phyloP scores from a whole-genome alignment of 2,888 invertebrate genomes.

The Lasiommata megera region DNA sequence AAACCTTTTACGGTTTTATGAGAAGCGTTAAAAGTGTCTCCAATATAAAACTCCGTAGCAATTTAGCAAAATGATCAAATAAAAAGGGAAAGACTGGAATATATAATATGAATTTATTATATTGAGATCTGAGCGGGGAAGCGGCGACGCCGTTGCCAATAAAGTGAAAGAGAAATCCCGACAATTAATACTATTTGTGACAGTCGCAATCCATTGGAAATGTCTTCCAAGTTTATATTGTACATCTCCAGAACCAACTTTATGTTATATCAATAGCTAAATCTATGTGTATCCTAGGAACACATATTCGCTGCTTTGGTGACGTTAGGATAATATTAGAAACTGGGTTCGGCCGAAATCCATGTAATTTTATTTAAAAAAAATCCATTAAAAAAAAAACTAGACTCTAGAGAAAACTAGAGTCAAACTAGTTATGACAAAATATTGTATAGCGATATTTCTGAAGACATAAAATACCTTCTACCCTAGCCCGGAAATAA shows the following conservation, averaged over 20 bases:
- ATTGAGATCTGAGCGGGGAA: constrained; percentile 6
- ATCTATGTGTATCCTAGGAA: too few relatives aligned
- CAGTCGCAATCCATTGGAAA: constrained; percentile 2
- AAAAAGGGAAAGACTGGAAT: constrained; percentile 12
- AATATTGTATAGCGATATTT: too few relatives aligned
- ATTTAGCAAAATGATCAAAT: constrained; percentile 10
- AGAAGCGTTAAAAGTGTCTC: constrained; percentile 2
- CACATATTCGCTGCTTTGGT: too few relatives aligned
- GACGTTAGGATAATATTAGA: too few relatives aligned
- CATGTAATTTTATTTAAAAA: too few relatives aligned
- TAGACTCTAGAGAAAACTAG: too few relatives aligned
- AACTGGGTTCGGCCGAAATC: too few relatives aligned
- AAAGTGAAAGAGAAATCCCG: neutral
- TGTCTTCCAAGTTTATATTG: constrained; percentile 1
- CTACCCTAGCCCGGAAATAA: too few relatives aligned
- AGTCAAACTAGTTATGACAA: too few relatives aligned
- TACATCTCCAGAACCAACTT: neutral
- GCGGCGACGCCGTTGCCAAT: constrained; percentile 1
- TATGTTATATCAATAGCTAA: neutral
- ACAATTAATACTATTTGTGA: constrained; percentile 16
- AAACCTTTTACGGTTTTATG: neutral
- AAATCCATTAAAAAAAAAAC: too few relatives aligned
- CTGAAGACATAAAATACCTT: too few relatives aligned
- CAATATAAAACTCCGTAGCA: constrained; percentile 9
- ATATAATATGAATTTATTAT: constrained; percentile 18